phyloP scores from a whole-genome alignment of 2,797 vertebrate genomes.

The Mormyrus hasselquistii region DNA sequence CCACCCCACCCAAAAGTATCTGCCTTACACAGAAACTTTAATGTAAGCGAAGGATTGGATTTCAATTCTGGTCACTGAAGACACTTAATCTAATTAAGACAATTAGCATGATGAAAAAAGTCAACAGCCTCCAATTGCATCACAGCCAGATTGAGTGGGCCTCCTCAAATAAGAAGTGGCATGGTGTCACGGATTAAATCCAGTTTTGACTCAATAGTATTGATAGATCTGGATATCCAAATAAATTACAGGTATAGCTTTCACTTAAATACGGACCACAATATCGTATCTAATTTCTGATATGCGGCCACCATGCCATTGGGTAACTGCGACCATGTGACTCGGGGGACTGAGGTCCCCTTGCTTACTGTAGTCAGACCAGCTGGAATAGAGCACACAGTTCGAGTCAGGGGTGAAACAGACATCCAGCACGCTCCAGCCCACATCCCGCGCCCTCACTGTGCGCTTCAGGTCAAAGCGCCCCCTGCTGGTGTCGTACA shows the following conservation, averaged over 20 bases:
- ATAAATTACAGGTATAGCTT: neutral
- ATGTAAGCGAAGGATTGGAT: neutral
- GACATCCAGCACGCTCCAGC: slow-evolving; percentile 88
- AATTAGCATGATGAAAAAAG: neutral
- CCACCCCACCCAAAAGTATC: neutral
- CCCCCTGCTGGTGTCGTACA: slow-evolving; percentile 77
- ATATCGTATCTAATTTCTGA: neutral
- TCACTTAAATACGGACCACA: neutral
- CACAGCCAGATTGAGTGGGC: neutral
- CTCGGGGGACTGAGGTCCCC: neutral
- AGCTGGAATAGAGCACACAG: slow-evolving; percentile 85
- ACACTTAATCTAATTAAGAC: neutral
- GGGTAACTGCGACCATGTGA: neutral
- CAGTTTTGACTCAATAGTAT: neutral
- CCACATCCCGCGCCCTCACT: slow-evolving; percentile 82
- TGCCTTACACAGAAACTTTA: neutral
- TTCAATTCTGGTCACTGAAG: neutral
- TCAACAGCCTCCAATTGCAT: neutral
- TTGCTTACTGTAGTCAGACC: slow-evolving; percentile 90
- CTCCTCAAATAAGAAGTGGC: neutral
- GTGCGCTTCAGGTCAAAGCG: slow-evolving; percentile 70
- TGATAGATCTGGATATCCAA: neutral
- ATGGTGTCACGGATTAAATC: neutral
- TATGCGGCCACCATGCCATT: neutral
- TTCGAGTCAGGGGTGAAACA: slow-evolving; percentile 79